Evolutionary conservation across 2,888 invertebrate species (phyloP).

Genomic region (Lacanobia wlatinum): DNA sequence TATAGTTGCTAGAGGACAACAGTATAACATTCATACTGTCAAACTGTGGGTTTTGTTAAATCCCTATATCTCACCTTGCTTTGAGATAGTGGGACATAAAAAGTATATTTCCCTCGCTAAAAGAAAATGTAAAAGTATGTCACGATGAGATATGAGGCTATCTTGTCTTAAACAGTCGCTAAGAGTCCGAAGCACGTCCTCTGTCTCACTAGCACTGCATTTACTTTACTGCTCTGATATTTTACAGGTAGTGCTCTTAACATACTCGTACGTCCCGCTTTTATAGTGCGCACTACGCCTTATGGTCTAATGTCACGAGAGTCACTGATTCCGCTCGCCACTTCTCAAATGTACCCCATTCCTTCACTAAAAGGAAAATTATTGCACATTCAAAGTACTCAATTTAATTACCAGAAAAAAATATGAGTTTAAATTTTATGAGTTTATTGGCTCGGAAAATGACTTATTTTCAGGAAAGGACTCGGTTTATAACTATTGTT

Average conservation of each 20-base stretch:
- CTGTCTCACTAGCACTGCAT: slow-evolving; percentile 84
- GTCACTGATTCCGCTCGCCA: slow-evolving; percentile 75
- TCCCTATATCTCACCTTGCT: background rate
- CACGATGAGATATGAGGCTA: slow-evolving; percentile 65
- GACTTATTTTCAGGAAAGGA: slow-evolving; percentile 1
- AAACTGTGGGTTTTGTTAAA: background rate
- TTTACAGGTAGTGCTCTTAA: slow-evolving; percentile 90
- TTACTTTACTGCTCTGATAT: slow-evolving; percentile 90
- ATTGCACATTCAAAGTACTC: slow-evolving; percentile 24
- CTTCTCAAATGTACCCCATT: slow-evolving; percentile 54
- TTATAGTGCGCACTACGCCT: slow-evolving; percentile 88
- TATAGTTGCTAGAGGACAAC: background rate
- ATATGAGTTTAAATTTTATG: slow-evolving; percentile 28
- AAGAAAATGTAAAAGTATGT: slow-evolving; percentile 64
- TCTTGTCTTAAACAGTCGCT: slow-evolving; percentile 71
- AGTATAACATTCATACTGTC: background rate
- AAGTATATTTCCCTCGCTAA: slow-evolving; percentile 22
- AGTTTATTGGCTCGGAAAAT: slow-evolving; percentile 19
- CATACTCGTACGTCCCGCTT: slow-evolving; percentile 84
- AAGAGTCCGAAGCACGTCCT: slow-evolving; percentile 81
- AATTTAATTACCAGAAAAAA: slow-evolving; percentile 22
- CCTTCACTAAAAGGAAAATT: slow-evolving; percentile 48
- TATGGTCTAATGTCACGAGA: slow-evolving; percentile 89
- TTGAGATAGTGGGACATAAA: slow-evolving; percentile 16
- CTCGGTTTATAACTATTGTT: slow-evolving; percentile 11